Conservation (phyloP, 2,113 vertebrate species). For the Turnix velox region DNA sequence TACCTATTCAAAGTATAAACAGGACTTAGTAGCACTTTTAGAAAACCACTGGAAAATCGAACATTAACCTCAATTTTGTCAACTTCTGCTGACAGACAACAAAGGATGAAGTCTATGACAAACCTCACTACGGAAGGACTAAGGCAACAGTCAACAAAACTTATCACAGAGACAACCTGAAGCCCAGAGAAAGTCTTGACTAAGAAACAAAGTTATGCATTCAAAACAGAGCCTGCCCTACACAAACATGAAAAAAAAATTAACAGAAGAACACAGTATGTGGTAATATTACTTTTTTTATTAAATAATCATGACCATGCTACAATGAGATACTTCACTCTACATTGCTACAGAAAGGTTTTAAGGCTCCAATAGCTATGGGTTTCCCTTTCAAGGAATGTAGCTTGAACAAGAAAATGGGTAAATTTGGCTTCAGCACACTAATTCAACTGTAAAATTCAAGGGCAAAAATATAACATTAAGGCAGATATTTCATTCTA, state of each 20-base stretch:
- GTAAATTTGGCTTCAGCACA: background rate
- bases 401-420: background rate
- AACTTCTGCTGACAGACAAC: background rate
- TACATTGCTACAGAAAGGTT: background rate
- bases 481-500: background rate
- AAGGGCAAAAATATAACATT: background rate
- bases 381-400: background rate
- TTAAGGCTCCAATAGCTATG: background rate
- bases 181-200: background rate
- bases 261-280: background rate
- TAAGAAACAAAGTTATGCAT: background rate
- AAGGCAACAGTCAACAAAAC: background rate
- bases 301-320: background rate
- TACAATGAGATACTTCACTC: background rate
- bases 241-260: background rate
- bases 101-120: background rate
- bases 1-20: background rate
- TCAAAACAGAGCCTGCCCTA: background rate
- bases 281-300: background rate
- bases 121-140: background rate
- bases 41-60: background rate
- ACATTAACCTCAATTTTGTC: background rate
- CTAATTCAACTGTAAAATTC: background rate
- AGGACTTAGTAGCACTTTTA: background rate
- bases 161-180: background rate